Percentiles rank a stretch among this genome's conserved stretches.
These are phyloP conservation scores for Alectura lathami DNA, from an alignment of 2,113 vertebrate species.

Conservation along the genomic window DNA sequence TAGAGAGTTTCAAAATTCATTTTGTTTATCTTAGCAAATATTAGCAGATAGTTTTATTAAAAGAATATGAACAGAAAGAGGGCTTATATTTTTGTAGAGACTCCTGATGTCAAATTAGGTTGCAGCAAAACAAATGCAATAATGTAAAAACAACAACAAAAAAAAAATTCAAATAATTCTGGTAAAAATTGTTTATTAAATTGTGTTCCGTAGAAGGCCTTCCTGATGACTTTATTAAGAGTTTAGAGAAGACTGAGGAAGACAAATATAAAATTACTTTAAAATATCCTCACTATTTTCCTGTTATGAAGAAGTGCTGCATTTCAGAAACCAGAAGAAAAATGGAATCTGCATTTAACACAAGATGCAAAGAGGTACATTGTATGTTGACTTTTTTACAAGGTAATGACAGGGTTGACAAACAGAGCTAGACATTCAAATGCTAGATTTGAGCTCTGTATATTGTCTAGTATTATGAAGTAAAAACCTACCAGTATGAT, in stretches of 20 bases:
- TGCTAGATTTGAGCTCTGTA: background rate
- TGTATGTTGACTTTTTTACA: background rate
- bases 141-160: background rate
- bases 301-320: slow-evolving; percentile 92
- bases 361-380: slow-evolving; percentile 91
- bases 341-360: slow-evolving; percentile 93
- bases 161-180: background rate
- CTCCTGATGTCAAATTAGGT: background rate
- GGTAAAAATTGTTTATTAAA: slow-evolving; percentile 8
- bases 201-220: slow-evolving; percentile 81
- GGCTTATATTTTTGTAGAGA: background rate
- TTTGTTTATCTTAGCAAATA: background rate
- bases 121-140: background rate
- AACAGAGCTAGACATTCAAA: background rate
- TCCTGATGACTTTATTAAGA: slow-evolving; percentile 86
- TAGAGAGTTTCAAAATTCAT: background rate
- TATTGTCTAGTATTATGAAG: background rate
- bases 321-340: slow-evolving; percentile 89
- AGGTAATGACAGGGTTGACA: background rate
- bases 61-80: background rate
- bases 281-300: slow-evolving; percentile 93
- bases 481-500: background rate
- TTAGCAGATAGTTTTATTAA: background rate
- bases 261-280: slow-evolving; percentile 87
- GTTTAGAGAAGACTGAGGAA: slow-evolving; percentile 81